Base-by-base conservation (phyloP, 2,113 vertebrate species). In the Antechinus stuartii region DNA sequence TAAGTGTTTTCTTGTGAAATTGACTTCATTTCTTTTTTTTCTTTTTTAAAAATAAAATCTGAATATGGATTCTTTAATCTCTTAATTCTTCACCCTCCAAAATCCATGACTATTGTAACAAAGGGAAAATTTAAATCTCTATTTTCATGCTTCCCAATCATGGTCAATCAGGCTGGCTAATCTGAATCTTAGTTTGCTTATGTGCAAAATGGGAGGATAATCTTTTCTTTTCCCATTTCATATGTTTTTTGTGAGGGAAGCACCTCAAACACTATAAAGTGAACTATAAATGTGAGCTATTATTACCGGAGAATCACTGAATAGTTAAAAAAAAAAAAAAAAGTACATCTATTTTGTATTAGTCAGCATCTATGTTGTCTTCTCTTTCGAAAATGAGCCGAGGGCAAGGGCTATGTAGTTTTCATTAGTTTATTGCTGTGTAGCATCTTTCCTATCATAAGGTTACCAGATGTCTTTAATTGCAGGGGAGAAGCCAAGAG, bases 401-500 rank as follows among this genome's bases (percentile, higher is more conserved):
- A 56, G 35, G 27, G 3, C 89, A 55, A 91, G 52, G 55, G 46
- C 25, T 0, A 0, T 89, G 50, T 47, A 68, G 54, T 96, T 90
- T 92, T 47, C n/a, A 16, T 95, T 93, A 47, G 57, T 68, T 91
- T 94, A 94, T 68, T 68, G 49, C 23, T 93, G 55, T 5, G n/a
- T 53, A n/a, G 22, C 35, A 52, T 94, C 93, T 90, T 91, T 56
- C 68, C n/a, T 93, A 54, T 24, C 53, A 47, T 57, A 89, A 93
- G n/a, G 76, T 93, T 94, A 16, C 8, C 12, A 68, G 50, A 93
- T 93, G 10, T 9, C 3, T 90, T 93, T 47, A 47, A 1, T 91
- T 92, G 12, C n/a, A 54, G 91, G 57, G 57, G 42, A 35, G n/a
- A 23, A 84, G 53, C 57, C 90, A 54, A 49, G 52, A 47, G 46